Evolutionary conservation across 2,888 invertebrate species (phyloP).

Genomic region (Busseola fusca): DNA sequence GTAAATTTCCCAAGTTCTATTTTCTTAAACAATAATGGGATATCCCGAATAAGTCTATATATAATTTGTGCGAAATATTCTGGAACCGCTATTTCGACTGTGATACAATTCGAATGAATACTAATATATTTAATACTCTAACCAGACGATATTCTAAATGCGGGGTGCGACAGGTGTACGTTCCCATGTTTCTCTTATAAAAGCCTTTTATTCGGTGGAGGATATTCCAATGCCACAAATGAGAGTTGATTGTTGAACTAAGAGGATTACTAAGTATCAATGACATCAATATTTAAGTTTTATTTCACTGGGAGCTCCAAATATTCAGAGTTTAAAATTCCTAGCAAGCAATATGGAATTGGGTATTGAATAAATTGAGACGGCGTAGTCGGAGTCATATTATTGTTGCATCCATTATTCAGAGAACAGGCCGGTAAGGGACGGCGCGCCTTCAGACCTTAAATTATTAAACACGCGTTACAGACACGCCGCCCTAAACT

Average conservation of each 20-base stretch:
- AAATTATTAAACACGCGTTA: slow-evolving; percentile 88
- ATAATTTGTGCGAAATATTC: slow-evolving; percentile 55
- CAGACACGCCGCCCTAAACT: slow-evolving; percentile 82
- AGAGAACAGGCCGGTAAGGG: slow-evolving; percentile 79
- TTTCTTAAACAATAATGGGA: slow-evolving; percentile 61
- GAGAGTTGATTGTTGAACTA: slow-evolving; percentile 74
- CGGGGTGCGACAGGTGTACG: slow-evolving; percentile 76
- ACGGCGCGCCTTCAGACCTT: slow-evolving; percentile 76
- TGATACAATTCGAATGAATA: slow-evolving; percentile 62
- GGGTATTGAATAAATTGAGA: slow-evolving; percentile 77
- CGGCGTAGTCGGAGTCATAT: slow-evolving; percentile 76
- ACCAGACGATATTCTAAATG: slow-evolving; percentile 71
- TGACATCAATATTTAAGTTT: slow-evolving; percentile 62
- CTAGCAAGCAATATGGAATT: slow-evolving; percentile 56
- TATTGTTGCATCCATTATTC: slow-evolving; percentile 88
- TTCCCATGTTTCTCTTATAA: slow-evolving; percentile 78
- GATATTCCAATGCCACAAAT: slow-evolving; percentile 72
- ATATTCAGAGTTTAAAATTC: slow-evolving; percentile 48
- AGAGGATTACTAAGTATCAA: slow-evolving; percentile 73
- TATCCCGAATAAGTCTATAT: slow-evolving; percentile 51
- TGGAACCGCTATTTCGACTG: slow-evolving; percentile 51
- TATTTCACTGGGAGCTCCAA: slow-evolving; percentile 42
- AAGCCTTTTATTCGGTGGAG: slow-evolving; percentile 72
- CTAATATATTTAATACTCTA: slow-evolving; percentile 69
- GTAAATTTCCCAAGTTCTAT: slow-evolving; percentile 66